Evolutionary conservation across 1,140 invertebrate species (phyloP).

Genomic region (Whitmania pigra): DNA sequence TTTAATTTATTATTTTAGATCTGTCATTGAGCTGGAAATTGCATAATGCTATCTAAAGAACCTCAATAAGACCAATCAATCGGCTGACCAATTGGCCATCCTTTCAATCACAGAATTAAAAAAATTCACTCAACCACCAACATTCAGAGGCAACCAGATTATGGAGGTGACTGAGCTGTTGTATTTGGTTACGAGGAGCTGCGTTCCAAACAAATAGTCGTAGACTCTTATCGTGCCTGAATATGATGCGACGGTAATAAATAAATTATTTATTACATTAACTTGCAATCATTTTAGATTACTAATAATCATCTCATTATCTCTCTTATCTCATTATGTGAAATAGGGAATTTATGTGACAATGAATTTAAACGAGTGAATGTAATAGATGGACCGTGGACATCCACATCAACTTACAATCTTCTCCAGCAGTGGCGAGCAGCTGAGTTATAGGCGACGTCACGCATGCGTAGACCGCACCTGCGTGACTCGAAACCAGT

Average conservation of each 20-base stretch:
- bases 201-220: neutral
- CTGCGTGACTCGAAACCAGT: slow-evolving; percentile 60
- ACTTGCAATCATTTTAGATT: too few relatives aligned
- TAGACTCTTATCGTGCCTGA: neutral
- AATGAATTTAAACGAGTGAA: too few relatives aligned
- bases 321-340: too few relatives aligned
- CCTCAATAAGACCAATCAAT: too few relatives aligned
- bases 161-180: neutral
- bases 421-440: slow-evolving; percentile 54
- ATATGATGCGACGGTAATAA: neutral
- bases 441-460: slow-evolving; percentile 54
- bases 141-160: neutral
- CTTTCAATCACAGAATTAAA: neutral
- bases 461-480: slow-evolving; percentile 54
- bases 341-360: too few relatives aligned
- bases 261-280: too few relatives aligned
- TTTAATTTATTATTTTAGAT: too few relatives aligned
- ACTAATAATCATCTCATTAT: too few relatives aligned
- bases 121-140: neutral
- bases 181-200: neutral
- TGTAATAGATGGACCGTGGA: too few relatives aligned
- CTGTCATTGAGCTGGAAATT: too few relatives aligned
- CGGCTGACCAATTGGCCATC: too few relatives aligned
- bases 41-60: too few relatives aligned
- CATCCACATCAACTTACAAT: slow-evolving; percentile 43